Conservation (phyloP, 2,888 invertebrate genomes). For the Petrolisthes manimaculis region DNA sequence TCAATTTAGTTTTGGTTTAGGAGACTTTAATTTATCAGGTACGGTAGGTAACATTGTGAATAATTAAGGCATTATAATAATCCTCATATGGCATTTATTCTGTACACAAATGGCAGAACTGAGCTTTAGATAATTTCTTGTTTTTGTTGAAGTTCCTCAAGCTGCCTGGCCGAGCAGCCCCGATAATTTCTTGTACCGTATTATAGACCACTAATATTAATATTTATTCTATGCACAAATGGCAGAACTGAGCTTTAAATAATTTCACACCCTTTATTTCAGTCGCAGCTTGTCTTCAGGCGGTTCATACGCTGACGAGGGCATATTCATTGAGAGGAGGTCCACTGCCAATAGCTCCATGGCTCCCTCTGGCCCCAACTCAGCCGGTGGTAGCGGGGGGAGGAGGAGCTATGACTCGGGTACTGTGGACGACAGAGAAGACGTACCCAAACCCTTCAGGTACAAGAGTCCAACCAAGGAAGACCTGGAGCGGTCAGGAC, state of each 20-base stretch:
- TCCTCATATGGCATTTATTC: too few relatives aligned
- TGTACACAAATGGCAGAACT: too few relatives aligned
- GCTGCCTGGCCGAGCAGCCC: too few relatives aligned
- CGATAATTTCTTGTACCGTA: too few relatives aligned
- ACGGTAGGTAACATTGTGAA: too few relatives aligned
- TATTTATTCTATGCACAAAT: background rate
- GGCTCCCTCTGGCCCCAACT: slow-evolving; percentile 29
- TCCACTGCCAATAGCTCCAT: slow-evolving; percentile 34
- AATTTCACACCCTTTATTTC: background rate
- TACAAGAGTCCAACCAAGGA: slow-evolving; percentile 58
- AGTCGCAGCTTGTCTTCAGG: slow-evolving; percentile 54
- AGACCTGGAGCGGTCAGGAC: slow-evolving; percentile 59
- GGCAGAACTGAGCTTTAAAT: too few relatives aligned
- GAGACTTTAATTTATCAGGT: too few relatives aligned
- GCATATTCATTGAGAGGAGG: slow-evolving; percentile 58
- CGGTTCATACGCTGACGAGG: slow-evolving; percentile 55
- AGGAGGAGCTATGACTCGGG: slow-evolving; percentile 44
- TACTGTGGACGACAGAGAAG: slow-evolving; percentile 10
- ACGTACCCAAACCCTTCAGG: slow-evolving; percentile 53
- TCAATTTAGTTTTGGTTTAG: too few relatives aligned
- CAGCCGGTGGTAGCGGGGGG: slow-evolving; percentile 31
- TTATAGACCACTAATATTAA: too few relatives aligned
- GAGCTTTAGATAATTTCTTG: too few relatives aligned
- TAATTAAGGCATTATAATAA: too few relatives aligned
- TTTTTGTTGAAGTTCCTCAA: too few relatives aligned